Evolutionary conservation across 2,888 invertebrate genomes (phyloP).

Genomic region (Galerucella calmariensis): DNA sequence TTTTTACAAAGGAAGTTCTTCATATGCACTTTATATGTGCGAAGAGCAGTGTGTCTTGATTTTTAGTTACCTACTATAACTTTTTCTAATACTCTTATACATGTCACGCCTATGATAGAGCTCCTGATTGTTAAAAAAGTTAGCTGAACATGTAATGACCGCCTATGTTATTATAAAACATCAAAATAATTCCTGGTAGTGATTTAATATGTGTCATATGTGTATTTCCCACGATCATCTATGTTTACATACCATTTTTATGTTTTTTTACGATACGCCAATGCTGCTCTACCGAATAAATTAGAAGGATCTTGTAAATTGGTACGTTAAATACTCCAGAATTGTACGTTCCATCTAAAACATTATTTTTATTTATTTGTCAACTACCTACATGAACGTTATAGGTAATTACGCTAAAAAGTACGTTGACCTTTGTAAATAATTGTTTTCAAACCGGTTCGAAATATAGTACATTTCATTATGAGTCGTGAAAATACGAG

Average conservation of each 20-base stretch:
- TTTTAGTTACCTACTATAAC: too few species aligned
- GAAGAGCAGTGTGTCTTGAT: too few species aligned
- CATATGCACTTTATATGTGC: too few species aligned
- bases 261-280: constrained; percentile 40
- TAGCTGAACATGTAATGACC: background rate
- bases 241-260: constrained; percentile 41
- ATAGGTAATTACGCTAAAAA: background rate
- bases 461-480: background rate
- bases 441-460: background rate
- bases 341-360: constrained; percentile 3
- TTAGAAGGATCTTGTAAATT: constrained; percentile 41
- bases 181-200: constrained; percentile 33
- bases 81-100: background rate
- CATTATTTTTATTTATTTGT: constrained; percentile 9
- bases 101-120: constrained; percentile 1
- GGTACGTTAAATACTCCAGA: constrained; percentile 27
- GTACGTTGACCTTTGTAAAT: background rate
- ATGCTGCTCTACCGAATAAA: constrained; percentile 38
- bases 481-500: too few species aligned
- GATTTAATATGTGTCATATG: constrained; percentile 44
- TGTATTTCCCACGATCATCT: constrained; percentile 44
- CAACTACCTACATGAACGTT: constrained; percentile 10
- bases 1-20: too few species aligned
- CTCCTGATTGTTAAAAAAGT: background rate
- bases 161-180: constrained; percentile 22